Conservation (phyloP, 2,113 vertebrate genomes). For the Zapornia atra region DNA sequence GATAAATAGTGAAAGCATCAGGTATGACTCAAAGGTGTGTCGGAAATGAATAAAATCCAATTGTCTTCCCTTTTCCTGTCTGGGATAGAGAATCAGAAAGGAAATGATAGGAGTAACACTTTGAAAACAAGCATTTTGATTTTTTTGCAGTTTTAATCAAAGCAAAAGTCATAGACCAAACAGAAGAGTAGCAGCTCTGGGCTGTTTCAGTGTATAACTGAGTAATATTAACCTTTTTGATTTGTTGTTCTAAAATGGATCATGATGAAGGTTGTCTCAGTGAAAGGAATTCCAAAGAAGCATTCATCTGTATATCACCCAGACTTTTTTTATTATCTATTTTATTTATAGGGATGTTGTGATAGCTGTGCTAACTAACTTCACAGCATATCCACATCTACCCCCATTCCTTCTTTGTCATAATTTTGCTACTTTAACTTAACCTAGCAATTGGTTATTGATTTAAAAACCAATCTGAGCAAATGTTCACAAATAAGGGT, state of each 20-base stretch:
- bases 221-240: not conserved
- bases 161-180: not conserved
- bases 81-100: not conserved
- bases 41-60: not conserved
- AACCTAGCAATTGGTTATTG: not conserved
- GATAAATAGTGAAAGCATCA: not conserved
- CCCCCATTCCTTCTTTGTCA: fast-evolving
- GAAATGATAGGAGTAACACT: not conserved
- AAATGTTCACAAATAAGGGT: not conserved
- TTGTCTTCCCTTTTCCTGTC: not conserved
- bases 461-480: not conserved
- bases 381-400: not conserved
- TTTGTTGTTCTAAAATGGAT: not conserved
- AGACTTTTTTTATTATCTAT: not conserved
- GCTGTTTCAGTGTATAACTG: not conserved
- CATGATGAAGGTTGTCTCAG: not conserved
- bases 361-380: too few relatives aligned
- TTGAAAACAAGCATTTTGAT: not conserved
- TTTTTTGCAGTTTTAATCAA: not conserved
- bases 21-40: not conserved
- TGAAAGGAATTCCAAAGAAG: not conserved
- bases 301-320: not conserved
- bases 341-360: not conserved
- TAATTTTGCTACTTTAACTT: not conserved
- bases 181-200: not conserved